phyloP scores from a whole-genome alignment of 2,797 vertebrate species.

The Dermochelys coriacea region DNA sequence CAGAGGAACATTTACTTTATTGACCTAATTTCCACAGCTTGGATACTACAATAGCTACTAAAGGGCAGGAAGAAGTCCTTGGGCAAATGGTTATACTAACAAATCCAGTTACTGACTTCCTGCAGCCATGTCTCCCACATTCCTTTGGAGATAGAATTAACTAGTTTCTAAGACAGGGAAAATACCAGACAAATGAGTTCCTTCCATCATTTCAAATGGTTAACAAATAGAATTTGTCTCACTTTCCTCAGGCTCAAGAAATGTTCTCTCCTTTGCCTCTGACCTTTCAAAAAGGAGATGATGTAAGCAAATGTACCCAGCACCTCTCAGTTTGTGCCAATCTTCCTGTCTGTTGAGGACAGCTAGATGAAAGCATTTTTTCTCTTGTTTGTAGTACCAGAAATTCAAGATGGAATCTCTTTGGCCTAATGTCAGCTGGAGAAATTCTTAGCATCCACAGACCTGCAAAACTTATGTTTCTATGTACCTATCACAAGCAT shows the following conservation, averaged over 20 bases:
- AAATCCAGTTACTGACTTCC: background rate
- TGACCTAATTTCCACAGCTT: background rate
- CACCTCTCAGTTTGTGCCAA: background rate
- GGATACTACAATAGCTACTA: background rate
- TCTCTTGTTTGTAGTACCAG: background rate
- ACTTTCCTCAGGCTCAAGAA: background rate
- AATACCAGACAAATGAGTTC: background rate
- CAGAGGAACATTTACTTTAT: background rate
- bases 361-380: background rate
- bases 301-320: background rate
- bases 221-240: background rate
- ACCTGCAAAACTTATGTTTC: background rate
- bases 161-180: background rate
- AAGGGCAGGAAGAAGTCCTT: background rate
- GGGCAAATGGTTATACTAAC: background rate
- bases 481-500: background rate
- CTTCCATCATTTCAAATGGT: background rate
- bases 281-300: background rate
- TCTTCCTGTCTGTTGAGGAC: conserved; percentile 12
- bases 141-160: background rate
- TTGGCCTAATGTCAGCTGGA: background rate
- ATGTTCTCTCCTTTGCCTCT: background rate
- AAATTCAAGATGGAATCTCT: background rate
- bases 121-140: background rate
- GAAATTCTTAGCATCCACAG: background rate